phyloP scores from a whole-genome alignment of 2,113 vertebrate genomes.

The Macrotis lagotis region DNA sequence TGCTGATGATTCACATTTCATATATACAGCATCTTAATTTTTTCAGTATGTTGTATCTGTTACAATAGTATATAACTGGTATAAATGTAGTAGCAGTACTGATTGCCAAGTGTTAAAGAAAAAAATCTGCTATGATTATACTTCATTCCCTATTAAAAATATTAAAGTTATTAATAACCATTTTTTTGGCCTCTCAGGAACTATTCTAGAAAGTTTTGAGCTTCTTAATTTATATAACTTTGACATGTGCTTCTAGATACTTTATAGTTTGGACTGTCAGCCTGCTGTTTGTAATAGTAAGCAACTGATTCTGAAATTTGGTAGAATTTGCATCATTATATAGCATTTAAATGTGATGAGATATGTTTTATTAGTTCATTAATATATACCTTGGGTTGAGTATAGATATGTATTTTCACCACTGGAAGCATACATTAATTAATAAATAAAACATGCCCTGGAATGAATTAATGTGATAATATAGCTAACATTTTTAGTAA shows the following conservation, averaged over 20 bases:
- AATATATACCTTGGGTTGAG: slow-evolving; percentile 54
- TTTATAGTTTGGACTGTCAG: slow-evolving; percentile 46
- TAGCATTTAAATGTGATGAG: slow-evolving; percentile 39
- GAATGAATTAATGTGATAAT: slow-evolving; percentile 46
- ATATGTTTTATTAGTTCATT: slow-evolving; percentile 65
- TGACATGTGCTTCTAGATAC: slow-evolving; percentile 46
- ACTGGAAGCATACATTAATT: slow-evolving; percentile 68
- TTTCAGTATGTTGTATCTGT: slow-evolving; percentile 2
- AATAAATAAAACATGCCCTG: slow-evolving; percentile 68
- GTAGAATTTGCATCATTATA: slow-evolving; percentile 24
- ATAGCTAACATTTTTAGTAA: slow-evolving; percentile 53
- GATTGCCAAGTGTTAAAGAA: not conserved
- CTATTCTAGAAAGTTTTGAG: slow-evolving; percentile 46
- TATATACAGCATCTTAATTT: slow-evolving; percentile 28
- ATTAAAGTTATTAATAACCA: slow-evolving; percentile 46
- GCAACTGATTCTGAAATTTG: slow-evolving; percentile 53
- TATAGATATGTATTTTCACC: slow-evolving; percentile 58
- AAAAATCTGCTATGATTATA: slow-evolving; percentile 15
- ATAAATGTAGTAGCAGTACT: slow-evolving; percentile 2
- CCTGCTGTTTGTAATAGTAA: slow-evolving; percentile 54
- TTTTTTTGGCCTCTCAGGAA: slow-evolving; percentile 21
- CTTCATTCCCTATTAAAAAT: slow-evolving; percentile 47
- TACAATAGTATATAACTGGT: slow-evolving; percentile 12
- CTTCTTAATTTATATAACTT: slow-evolving; percentile 59
- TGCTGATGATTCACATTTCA: slow-evolving; percentile 11